Evolutionary conservation across 2,888 invertebrate species (phyloP).

Genomic region (Pharmacophagus antenor): DNA sequence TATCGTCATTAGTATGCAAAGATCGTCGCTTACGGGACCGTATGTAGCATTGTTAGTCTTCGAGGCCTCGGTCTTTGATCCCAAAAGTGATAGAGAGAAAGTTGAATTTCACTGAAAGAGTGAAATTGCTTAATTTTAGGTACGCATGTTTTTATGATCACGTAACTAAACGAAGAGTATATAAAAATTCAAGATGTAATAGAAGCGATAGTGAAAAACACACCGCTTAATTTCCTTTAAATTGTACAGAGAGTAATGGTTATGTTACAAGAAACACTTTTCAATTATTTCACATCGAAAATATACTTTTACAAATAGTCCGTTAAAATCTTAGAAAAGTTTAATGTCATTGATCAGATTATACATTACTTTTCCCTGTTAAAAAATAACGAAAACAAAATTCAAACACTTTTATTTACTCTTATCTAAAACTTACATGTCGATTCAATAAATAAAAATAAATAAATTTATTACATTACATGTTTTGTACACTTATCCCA

Average conservation of each 20-base stretch:
- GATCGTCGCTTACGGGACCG: slow-evolving; percentile 46
- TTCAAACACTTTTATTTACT: not conserved
- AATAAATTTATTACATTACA: slow-evolving; percentile 19
- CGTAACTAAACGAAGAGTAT: slow-evolving; percentile 3
- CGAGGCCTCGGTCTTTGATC: slow-evolving; percentile 55
- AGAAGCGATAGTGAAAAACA: not conserved
- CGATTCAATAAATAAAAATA: slow-evolving; percentile 25
- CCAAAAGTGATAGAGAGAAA: slow-evolving; percentile 62
- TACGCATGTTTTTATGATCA: slow-evolving; percentile 21
- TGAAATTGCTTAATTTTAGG: slow-evolving; percentile 35
- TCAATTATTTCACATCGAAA: too few relatives aligned
- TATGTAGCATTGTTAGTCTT: slow-evolving; percentile 55
- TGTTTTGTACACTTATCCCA: slow-evolving; percentile 19
- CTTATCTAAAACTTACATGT: slow-evolving; percentile 13
- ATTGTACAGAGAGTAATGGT: not conserved
- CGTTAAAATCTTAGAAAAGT: not conserved
- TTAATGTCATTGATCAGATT: too few relatives aligned
- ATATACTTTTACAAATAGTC: too few relatives aligned
- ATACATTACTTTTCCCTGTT: not conserved
- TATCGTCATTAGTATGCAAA: slow-evolving; percentile 60
- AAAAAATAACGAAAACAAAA: not conserved
- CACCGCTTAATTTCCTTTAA: not conserved
- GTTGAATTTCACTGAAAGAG: slow-evolving; percentile 60
- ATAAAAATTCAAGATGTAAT: slow-evolving; percentile 14
- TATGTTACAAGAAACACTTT: not conserved